These are phyloP conservation scores for Phoxinus dragarum DNA, from an alignment of 2,797 vertebrate genomes.

Conservation along the genomic window DNA sequence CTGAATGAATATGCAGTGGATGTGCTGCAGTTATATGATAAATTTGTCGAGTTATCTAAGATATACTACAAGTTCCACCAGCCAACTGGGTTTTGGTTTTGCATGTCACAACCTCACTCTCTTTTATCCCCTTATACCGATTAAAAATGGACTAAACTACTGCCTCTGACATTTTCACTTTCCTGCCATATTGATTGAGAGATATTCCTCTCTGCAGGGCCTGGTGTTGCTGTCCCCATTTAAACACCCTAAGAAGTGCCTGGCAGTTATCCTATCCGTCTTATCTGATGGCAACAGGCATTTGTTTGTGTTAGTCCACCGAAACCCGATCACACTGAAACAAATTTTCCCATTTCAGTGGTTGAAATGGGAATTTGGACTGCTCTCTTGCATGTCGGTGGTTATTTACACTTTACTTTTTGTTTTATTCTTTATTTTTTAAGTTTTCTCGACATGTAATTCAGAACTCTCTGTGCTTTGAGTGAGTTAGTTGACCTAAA, in stretches of 20 bases:
- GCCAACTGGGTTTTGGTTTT: neutral
- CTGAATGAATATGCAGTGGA: neutral
- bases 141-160: neutral
- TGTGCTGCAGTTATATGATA: neutral
- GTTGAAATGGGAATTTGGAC: neutral
- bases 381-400: neutral
- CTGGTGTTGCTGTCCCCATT: neutral
- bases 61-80: neutral
- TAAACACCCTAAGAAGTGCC: neutral
- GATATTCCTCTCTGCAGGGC: neutral
- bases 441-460: neutral
- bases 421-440: neutral
- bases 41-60: neutral
- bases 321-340: slow-evolving; percentile 10
- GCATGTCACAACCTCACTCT: neutral
- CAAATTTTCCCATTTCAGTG: slow-evolving; percentile 19
- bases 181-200: neutral
- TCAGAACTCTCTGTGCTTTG: neutral
- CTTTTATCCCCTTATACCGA: neutral
- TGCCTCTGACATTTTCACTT: neutral
- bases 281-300: slow-evolving; percentile 7
- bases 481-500: slow-evolving; percentile 26
- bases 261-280: slow-evolving; percentile 11
- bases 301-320: slow-evolving; percentile 14
- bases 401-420: neutral